A percentile compares a stretch with the other conserved stretches of the same genome.
Conservation (phyloP, 1,140 invertebrate species). For the Bursaphelenchus mucronatus region DNA sequence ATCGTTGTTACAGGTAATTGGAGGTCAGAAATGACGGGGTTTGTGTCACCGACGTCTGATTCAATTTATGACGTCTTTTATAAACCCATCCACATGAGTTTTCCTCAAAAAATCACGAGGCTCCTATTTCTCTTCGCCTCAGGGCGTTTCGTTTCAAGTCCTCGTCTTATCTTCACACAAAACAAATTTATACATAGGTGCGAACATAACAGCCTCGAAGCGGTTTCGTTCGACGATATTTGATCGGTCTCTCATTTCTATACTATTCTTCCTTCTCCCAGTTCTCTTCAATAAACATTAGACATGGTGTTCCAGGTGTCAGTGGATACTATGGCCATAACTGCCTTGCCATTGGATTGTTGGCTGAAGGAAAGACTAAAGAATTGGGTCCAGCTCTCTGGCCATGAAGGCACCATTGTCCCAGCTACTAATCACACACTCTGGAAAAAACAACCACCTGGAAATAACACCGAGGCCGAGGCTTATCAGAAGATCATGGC, state of each 20-base stretch:
- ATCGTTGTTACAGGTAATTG: too few relatives aligned
- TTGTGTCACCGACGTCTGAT: too few relatives aligned
- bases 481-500: constrained; percentile 77
- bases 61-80: too few relatives aligned
- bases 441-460: constrained; percentile 76
- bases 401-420: constrained; percentile 70
- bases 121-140: too few relatives aligned
- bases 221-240: neutral
- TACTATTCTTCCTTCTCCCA: neutral
- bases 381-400: constrained; percentile 84
- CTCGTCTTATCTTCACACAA: too few relatives aligned
- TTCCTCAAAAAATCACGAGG: too few relatives aligned
- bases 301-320: constrained; percentile 48
- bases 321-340: constrained; percentile 77
- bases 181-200: neutral
- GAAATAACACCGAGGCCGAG: constrained; percentile 65
- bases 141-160: too few relatives aligned
- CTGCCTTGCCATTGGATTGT: constrained; percentile 81
- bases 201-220: neutral
- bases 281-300: neutral
- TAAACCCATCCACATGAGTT: too few relatives aligned
- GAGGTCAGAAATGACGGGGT: too few relatives aligned
- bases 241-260: neutral
- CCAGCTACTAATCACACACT: constrained; percentile 86
- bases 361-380: constrained; percentile 73